phyloP scores from a whole-genome alignment of 2,113 vertebrate genomes.

The Alosa alosa region DNA sequence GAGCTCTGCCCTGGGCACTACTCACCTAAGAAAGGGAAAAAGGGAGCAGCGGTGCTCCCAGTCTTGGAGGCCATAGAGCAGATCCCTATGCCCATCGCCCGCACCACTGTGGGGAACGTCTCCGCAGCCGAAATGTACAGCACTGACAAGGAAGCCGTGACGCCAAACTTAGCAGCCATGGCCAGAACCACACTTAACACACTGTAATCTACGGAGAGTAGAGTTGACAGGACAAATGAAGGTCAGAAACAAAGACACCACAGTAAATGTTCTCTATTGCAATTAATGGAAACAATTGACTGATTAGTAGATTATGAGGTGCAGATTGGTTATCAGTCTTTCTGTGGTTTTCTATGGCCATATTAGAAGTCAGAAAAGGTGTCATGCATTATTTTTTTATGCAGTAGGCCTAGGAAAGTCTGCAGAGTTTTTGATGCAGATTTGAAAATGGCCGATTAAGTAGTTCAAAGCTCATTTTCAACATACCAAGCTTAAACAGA shows the following conservation, averaged over 20 bases:
- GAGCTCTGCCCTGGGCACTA: background rate
- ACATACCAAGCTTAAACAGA: too few relatives aligned
- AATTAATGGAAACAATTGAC: too few relatives aligned
- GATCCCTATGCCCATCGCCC: slow-evolving; percentile 57
- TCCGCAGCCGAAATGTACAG: slow-evolving; percentile 50
- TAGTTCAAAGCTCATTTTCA: too few relatives aligned
- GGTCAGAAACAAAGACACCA: background rate
- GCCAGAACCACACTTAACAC: slow-evolving; percentile 39
- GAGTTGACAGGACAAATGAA: background rate
- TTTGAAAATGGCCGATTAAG: too few relatives aligned
- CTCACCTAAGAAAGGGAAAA: slow-evolving; percentile 51
- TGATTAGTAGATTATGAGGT: too few relatives aligned
- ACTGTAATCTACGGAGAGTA: slow-evolving; percentile 46
- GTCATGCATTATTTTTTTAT: too few relatives aligned
- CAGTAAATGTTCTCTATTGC: too few relatives aligned
- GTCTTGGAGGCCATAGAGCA: slow-evolving; percentile 44
- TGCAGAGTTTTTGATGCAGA: too few relatives aligned
- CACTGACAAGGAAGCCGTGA: slow-evolving; percentile 40
- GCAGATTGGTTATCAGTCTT: too few relatives aligned
- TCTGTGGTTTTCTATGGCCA: too few relatives aligned
- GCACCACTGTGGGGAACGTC: slow-evolving; percentile 58
- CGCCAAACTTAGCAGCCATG: slow-evolving; percentile 50
- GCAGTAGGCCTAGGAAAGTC: too few relatives aligned
- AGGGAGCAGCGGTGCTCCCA: slow-evolving; percentile 49
- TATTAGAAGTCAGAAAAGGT: too few relatives aligned